Base-by-base conservation (phyloP, 2,797 vertebrate species). In the Leptoclinus maculatus region DNA sequence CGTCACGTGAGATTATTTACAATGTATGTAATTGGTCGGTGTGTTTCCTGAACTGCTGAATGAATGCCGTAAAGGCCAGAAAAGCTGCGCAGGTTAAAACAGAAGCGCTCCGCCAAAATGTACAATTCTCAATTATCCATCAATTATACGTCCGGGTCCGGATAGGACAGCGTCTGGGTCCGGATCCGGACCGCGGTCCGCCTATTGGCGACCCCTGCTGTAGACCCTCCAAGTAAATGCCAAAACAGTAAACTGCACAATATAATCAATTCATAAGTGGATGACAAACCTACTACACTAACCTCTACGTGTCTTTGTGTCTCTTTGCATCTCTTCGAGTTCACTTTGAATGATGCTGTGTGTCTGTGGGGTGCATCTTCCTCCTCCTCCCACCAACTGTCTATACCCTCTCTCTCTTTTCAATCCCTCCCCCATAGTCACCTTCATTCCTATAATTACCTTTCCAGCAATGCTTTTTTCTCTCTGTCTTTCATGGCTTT, bases 381-480 rank as follows among this genome's bases (percentile, higher is more conserved):
- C 39, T 32, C 64, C 39, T 74, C 6, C 60, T 68, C 21, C 59
- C 49, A 56, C 45, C 17, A 11, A 21, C 29, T 45, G 19, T 57
- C 56, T 59, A 5, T 7, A 65, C 36, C 27, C n/a, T 51, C 29
- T 58, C 39, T 57, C 14, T 64, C 21, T 53, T 39, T 47, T 47
- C 66, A 38, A 3, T 65, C 27, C 64, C 19, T 32, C 29, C 53
- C 49, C 4, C n/a, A 73, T 21, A n/a, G 17, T 36, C 27, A 11
- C 39, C 59, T 80, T 78, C 16, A 16, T 78, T 66, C 17, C 16
- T 29, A 34, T 70, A 54, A 84, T 81, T 72, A 51, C 59, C 68
- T 49, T 25, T 39, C 66, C 60, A 36, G 60, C 80, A 68, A 71
- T 58, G 59, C 60, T 17, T 56, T 12, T 43, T 54, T 38, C 36